Base-by-base conservation (phyloP, 2,113 vertebrate genomes). In the human (Homo sapiens) region DNA sequence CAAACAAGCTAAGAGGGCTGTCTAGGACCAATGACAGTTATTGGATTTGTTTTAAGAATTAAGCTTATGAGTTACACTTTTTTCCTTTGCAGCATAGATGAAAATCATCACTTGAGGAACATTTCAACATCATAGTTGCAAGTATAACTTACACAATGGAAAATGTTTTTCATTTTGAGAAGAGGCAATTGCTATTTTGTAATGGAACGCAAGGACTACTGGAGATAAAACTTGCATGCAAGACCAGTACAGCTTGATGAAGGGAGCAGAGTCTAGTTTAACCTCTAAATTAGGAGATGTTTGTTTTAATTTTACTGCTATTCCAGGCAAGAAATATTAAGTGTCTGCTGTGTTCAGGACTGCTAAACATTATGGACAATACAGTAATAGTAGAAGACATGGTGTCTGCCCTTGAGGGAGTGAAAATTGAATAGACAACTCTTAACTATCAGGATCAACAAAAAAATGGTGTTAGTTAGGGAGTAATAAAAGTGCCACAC, bases 1-100 rank as follows among this genome's bases (percentile, higher is more conserved):
- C 90, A 79, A 79, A 89, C 43, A 92, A 82, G 72, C 87, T 35
- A 78, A 93, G 73, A 89, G 66, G 57, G 35, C 61, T 84, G 55
- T 45, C 86, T 93, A 64, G 78, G 61, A 80, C 97, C 89, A 89
- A 94, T 70, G 70, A 94, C 57, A 76, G 45, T 92, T 85, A 80
- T 66, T 97, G 94, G 83, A 90, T 97, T 98, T 96, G 82, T 96
- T 96, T 96, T 96, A 97, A 96, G 89, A 97, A 97, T 96, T 97
- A 94, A 93, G 79, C 61, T 94, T 97, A 80, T 88, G 92, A 97
- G 79, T 93, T 96, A 86, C 79, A 96, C 94, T 97, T 97, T 96
- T 97, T 82, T 59, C 61, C 61, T 96, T 95, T 97, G 90, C 73
- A 96, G 40, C 73, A 84, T 81, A 96, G 93, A 97, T 97, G 87